Conservation (phyloP, 2,113 vertebrate species). For the Ameiurus melas region DNA sequence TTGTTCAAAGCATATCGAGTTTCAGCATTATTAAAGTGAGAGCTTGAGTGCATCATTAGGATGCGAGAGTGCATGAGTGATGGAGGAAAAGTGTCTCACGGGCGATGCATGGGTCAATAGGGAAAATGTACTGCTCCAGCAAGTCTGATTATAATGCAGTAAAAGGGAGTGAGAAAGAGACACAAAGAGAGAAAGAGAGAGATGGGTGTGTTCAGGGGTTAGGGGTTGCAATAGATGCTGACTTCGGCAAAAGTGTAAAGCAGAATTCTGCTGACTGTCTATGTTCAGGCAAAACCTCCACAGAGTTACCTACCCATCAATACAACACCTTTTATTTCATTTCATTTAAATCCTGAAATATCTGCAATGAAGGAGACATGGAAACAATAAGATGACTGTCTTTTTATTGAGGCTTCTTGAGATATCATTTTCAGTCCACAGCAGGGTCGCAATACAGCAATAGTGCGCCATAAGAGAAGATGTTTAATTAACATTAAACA, state of each 20-base stretch:
- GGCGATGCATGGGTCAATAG: neutral
- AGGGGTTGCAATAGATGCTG: conserved; percentile 38
- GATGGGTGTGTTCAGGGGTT: neutral
- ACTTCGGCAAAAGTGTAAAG: conserved; percentile 53
- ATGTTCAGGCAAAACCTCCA: conserved; percentile 22
- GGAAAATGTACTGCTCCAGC: conserved; percentile 21
- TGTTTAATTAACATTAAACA: neutral
- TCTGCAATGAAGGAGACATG: neutral
- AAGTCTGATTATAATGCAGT: conserved; percentile 25
- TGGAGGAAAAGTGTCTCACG: neutral
- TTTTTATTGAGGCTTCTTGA: neutral
- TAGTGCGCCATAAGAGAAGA: neutral
- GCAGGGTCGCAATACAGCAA: neutral
- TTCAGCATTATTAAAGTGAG: neutral
- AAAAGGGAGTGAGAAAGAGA: conserved; percentile 57
- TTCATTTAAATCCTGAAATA: neutral
- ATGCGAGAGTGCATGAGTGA: conserved; percentile 9
- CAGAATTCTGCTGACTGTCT: conserved; percentile 46
- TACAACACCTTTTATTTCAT: conserved; percentile 2
- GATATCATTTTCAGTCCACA: neutral
- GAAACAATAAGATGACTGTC: neutral
- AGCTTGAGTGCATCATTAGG: neutral
- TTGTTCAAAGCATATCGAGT: neutral
- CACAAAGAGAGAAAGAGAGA: conserved; percentile 19
- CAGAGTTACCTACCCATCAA: conserved; percentile 18